Evolutionary conservation across 2,797 vertebrate species (phyloP), one percentile per base, ranked within the genome.

Genomic region (Pempheris klunzingeri): DNA sequence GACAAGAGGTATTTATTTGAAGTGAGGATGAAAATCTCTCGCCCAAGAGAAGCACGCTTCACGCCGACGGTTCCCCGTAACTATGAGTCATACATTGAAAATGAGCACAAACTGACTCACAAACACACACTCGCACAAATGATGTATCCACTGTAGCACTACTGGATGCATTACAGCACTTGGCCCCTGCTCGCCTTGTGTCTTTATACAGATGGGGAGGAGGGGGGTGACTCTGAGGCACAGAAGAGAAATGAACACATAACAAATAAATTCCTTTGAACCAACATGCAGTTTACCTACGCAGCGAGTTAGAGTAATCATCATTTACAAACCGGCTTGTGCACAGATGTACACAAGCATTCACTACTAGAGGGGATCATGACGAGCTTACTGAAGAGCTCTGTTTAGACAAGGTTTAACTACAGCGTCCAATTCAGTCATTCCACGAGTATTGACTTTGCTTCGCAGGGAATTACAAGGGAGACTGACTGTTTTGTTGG

Each of bases 381-480:
- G 18, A 76, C 77, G 54, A 77, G 77, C 61, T 85, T 34, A 80
- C 53, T 72, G 64, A 77, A 52, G 77, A 63, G 84, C 41, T 63
- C 58, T 69, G 82, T 89, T 90, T 89, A 75, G 74, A 85, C 52
- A 68, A 82, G 82, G 78, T 85, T 87, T 91, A 86, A 83, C 73
- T 68, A 71, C 82, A 68, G 60, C 62, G 17, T 78, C 63, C 74
- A 65, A 82, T 82, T 79, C 72, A 71, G 49, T 74, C 65, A 60
- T 80, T 82, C 71, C 66, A 57, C 69, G 41, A 75, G 71, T 78
- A 80, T 87, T 63, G 52, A 81, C 80, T 80, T 55, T 12, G 72
- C 67, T 74, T 88, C 20, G 71, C n/a, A 13, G 58, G 52, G 70
- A 84, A 82, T 85, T 79, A 87, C 67, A 66, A 60, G 71, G 17